A percentile compares a stretch with the other conserved stretches of the same genome.
These are phyloP conservation scores for Pegea sp. DNA, from an alignment of 23 tunicate species.

Conservation along the genomic window DNA sequence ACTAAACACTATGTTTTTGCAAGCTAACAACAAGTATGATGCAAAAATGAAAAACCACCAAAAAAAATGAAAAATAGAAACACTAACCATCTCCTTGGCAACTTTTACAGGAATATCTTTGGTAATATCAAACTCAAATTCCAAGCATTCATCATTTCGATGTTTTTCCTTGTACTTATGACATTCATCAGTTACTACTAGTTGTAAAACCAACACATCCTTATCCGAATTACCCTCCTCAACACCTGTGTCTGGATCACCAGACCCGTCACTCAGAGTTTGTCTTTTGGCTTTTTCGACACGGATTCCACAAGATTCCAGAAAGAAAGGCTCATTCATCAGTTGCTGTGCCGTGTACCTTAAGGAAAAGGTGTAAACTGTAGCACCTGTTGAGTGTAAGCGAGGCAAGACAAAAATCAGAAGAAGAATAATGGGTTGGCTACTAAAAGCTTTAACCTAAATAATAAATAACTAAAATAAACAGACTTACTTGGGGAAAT, in stretches of 20 bases:
- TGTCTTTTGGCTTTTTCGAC: conserved; percentile 26
- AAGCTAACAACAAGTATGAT: too few species aligned
- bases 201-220: conserved; percentile 31
- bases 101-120: conserved; percentile 89
- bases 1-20: too few species aligned
- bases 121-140: conserved; percentile 64
- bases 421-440: too few species aligned
- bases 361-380: not conserved
- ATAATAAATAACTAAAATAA: too few species aligned
- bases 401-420: too few species aligned
- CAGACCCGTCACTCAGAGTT: conserved; percentile 1
- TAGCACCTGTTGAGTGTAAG: too few species aligned
- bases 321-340: conserved; percentile 63
- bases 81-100: conserved; percentile 85
- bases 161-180: conserved; percentile 71
- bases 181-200: conserved; percentile 55
- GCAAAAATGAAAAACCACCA: too few species aligned
- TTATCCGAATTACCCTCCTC: not conserved
- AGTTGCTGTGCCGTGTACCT: conserved; percentile 81
- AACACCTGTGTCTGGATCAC: conserved; percentile 8
- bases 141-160: conserved; percentile 69
- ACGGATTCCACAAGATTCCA: conserved; percentile 45
- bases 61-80: too few species aligned
- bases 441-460: too few species aligned
- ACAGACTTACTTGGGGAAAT: too few species aligned